Conservation (phyloP, 2,888 invertebrate species). For the Willowsia nigromaculata region DNA sequence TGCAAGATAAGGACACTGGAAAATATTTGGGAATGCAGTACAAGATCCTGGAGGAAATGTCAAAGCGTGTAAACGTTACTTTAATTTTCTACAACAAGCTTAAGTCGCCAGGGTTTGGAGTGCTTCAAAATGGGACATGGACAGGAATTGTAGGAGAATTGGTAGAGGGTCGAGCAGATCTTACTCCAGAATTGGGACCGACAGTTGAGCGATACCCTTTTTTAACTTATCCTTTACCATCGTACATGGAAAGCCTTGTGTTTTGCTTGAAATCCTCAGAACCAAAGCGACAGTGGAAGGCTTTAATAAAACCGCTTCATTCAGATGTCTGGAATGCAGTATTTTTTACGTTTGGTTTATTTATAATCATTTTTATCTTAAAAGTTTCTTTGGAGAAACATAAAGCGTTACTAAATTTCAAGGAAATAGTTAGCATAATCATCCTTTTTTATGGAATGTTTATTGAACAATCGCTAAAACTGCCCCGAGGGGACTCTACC, state of each 20-base stretch:
- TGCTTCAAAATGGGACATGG: conserved; percentile 38
- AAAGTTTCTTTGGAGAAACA: background rate
- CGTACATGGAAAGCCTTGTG: background rate
- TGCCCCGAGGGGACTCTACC: background rate
- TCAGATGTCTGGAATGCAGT: background rate
- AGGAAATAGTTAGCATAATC: too few species aligned
- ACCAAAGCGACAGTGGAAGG: background rate
- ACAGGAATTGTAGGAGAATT: conserved; percentile 27
- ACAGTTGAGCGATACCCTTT: background rate
- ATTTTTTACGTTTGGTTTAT: background rate
- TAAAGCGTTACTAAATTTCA: too few species aligned
- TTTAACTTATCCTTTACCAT: background rate
- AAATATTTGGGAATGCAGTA: background rate
- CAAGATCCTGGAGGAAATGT: background rate
- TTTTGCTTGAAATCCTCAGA: conserved; percentile 15
- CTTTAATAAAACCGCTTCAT: conserved; percentile 16
- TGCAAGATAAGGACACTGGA: background rate
- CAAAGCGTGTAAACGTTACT: background rate
- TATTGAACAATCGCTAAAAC: background rate
- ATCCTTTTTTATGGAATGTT: background rate
- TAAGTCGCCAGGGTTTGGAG: background rate
- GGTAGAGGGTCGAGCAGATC: conserved; percentile 8
- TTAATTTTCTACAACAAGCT: background rate
- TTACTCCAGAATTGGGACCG: background rate
- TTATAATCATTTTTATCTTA: background rate